Percentiles rank a stretch among this genome's conserved stretches.
Conservation (phyloP, 2,113 vertebrate genomes). For the Fukomys damarensis region DNA sequence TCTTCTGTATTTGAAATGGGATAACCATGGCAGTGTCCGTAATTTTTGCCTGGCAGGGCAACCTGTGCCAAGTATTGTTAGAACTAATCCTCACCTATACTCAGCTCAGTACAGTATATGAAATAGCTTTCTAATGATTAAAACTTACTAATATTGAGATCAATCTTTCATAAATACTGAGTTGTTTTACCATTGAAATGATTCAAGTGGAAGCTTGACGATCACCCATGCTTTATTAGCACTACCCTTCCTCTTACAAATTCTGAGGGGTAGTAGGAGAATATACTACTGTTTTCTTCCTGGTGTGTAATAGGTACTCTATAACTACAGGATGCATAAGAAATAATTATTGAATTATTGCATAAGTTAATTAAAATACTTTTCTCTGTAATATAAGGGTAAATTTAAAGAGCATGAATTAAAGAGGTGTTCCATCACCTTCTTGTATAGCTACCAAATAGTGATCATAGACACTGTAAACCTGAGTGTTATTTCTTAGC, state of each 20-base stretch:
- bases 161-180: neutral
- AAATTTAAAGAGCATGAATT: neutral
- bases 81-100: constrained; percentile 4
- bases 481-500: constrained; percentile 37
- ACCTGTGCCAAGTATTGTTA: constrained; percentile 44
- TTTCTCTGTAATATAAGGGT: neutral
- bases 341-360: constrained; percentile 46
- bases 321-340: neutral
- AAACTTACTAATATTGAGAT: neutral
- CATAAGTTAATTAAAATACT: neutral
- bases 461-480: constrained; percentile 15
- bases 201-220: neutral
- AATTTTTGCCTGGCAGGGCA: constrained; percentile 19
- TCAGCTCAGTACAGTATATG: neutral
- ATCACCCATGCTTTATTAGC: neutral
- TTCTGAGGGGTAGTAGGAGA: neutral
- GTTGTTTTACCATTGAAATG: neutral
- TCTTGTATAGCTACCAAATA: neutral
- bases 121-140: constrained; percentile 40
- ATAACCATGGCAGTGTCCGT: constrained; percentile 6
- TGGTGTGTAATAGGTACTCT: neutral
- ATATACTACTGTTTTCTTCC: neutral
- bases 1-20: constrained; percentile 18
- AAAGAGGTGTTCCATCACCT: constrained; percentile 36
- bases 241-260: neutral